Evolutionary conservation across 2,113 vertebrate genomes (phyloP).

Genomic region (Trogon melanurus): DNA sequence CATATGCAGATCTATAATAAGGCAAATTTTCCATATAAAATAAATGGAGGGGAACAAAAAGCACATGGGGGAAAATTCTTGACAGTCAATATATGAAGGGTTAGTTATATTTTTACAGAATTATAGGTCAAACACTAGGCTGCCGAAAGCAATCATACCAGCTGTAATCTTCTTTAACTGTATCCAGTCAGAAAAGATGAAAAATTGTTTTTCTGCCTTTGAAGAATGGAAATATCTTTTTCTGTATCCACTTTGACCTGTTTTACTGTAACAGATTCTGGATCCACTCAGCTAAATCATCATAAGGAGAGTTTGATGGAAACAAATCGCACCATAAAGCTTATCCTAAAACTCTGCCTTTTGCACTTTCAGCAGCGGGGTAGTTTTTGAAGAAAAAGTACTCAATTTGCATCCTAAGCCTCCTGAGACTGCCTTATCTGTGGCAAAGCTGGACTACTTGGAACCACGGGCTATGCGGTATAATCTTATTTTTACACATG

Average conservation of each 20-base stretch:
- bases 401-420: constrained; percentile 32
- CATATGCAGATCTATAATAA: not conserved
- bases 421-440: constrained; percentile 19
- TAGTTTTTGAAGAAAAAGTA: not conserved
- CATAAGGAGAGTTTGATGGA: not conserved
- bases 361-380: constrained; percentile 17
- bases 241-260: constrained; percentile 15
- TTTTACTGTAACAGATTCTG: constrained; percentile 13
- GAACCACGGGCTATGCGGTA: not conserved
- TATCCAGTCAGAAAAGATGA: constrained; percentile 42
- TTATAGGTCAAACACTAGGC: constrained; percentile 16
- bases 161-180: constrained; percentile 46
- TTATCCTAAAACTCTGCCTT: constrained; percentile 35
- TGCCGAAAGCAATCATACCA: constrained; percentile 20
- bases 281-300: constrained; percentile 10
- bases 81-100: not conserved
- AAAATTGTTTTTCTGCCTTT: constrained; percentile 56
- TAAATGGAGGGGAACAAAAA: not conserved
- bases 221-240: constrained; percentile 39
- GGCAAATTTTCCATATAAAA: not conserved
- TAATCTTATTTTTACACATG: constrained; percentile 57
- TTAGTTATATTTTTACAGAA: constrained; percentile 20
- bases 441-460: not conserved
- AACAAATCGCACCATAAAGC: constrained; percentile 12
- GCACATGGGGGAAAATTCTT: not conserved